Percentiles rank a stretch among this genome's conserved stretches.
These are phyloP conservation scores for Bovichtus diacanthus DNA, from an alignment of 2,797 vertebrate genomes.

Conservation along the genomic window DNA sequence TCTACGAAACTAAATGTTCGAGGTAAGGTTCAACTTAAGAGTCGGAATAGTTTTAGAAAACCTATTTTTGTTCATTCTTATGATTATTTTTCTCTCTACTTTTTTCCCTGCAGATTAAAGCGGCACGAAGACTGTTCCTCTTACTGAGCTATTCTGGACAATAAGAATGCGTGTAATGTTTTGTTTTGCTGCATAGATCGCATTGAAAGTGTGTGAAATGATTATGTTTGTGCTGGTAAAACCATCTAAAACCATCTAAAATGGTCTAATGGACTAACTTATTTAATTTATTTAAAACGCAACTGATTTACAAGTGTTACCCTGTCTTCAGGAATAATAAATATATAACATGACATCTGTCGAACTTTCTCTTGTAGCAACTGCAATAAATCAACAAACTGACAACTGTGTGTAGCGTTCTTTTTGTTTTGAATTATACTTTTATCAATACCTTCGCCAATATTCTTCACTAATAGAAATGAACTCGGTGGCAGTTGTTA, in stretches of 20 bases:
- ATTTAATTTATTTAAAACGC: slow-evolving; percentile 33
- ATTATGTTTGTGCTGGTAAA: neutral
- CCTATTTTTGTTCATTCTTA: neutral
- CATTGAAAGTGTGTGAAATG: neutral
- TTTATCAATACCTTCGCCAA: neutral
- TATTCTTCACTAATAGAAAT: neutral
- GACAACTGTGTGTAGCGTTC: neutral
- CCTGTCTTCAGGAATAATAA: slow-evolving; percentile 2
- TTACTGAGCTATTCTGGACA: neutral
- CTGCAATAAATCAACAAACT: slow-evolving; percentile 59
- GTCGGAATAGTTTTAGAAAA: neutral
- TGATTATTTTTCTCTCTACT: neutral
- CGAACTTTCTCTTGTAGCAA: slow-evolving; percentile 9
- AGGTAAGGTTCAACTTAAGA: slow-evolving; percentile 77
- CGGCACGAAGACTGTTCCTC: neutral
- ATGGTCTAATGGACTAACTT: no score
- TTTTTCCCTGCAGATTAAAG: slow-evolving; percentile 67
- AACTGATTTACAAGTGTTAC: slow-evolving; percentile 16
- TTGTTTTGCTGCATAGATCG: slow-evolving; percentile 4
- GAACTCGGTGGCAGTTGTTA: neutral
- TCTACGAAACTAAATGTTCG: slow-evolving; percentile 84
- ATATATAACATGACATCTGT: slow-evolving; percentile 2
- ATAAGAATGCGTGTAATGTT: neutral
- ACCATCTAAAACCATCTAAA: neutral
- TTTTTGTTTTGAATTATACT: slow-evolving; percentile 4